Percentiles rank a stretch among this genome's conserved stretches.
phyloP scores from a whole-genome alignment of 2,113 vertebrate species.

The Barbus barbus region DNA sequence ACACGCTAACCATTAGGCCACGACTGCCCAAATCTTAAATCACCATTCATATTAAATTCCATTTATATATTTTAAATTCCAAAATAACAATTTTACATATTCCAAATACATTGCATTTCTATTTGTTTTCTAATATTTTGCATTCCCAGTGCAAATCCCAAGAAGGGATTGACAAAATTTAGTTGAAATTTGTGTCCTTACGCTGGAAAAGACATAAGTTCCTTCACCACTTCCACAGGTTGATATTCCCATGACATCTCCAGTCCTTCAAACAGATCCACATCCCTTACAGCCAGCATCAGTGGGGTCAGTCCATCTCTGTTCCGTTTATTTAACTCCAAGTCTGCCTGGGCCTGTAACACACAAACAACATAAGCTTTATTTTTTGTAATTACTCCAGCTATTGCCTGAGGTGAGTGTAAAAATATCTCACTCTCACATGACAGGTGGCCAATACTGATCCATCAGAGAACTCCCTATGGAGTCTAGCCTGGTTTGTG shows the following conservation, averaged over 20 bases:
- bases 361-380: slow-evolving; percentile 25
- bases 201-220: slow-evolving; percentile 68
- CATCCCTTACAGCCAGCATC: slow-evolving; percentile 77
- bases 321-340: slow-evolving; percentile 72
- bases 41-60: background rate
- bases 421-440: background rate
- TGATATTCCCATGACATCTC: slow-evolving; percentile 64
- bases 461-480: slow-evolving; percentile 9
- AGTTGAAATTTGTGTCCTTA: slow-evolving; percentile 61
- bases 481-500: slow-evolving; percentile 14
- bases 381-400: background rate
- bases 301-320: slow-evolving; percentile 71
- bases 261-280: slow-evolving; percentile 74
- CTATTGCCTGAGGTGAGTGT: background rate
- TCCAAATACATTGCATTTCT: background rate
- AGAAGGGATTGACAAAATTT: too few relatives aligned
- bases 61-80: too few relatives aligned
- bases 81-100: background rate
- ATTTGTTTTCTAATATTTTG: background rate
- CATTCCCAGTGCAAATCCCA: background rate
- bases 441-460: slow-evolving; percentile 15
- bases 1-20: too few relatives aligned
- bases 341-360: slow-evolving; percentile 63
- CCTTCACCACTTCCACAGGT: slow-evolving; percentile 70
- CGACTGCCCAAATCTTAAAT: too few relatives aligned